Conservation (phyloP, 2,888 invertebrate genomes). For the Griposia aprilina region DNA sequence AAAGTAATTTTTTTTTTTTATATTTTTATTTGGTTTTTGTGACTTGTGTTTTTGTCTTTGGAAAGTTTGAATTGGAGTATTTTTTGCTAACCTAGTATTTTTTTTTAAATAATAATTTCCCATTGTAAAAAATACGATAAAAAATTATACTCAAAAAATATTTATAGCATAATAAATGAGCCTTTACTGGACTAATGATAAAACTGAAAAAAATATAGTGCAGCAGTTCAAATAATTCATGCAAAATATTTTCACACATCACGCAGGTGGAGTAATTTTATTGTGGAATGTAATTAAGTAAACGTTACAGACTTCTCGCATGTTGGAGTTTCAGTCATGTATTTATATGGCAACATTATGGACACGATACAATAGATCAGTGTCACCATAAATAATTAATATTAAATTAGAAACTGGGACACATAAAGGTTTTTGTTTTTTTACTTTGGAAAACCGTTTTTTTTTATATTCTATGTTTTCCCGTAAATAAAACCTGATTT, state of each 20-base stretch:
- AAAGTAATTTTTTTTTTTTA: constrained; percentile 41
- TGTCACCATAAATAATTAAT: constrained; percentile 31
- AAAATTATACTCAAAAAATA: background rate
- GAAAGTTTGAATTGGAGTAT: background rate
- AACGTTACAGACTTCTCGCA: constrained; percentile 45
- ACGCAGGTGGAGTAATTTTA: constrained; percentile 49
- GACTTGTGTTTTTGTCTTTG: constrained; percentile 27
- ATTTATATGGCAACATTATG: constrained; percentile 44
- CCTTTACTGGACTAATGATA: background rate
- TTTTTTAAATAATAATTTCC: background rate
- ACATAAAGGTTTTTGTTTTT: constrained; percentile 6
- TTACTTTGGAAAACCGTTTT: background rate
- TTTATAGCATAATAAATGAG: background rate
- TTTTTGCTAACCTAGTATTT: background rate
- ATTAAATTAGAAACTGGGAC: constrained; percentile 36
- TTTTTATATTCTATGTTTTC: background rate
- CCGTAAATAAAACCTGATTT: background rate
- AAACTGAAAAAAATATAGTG: constrained; percentile 20
- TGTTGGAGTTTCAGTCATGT: constrained; percentile 34
- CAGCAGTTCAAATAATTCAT: constrained; percentile 29
- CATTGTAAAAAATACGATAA: background rate
- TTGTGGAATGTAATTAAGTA: constrained; percentile 52
- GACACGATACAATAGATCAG: constrained; percentile 30
- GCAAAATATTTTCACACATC: constrained; percentile 53
- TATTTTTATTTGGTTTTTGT: constrained; percentile 27